Percentiles rank a stretch among this genome's conserved stretches.
These are phyloP conservation scores for Galerucella nymphaeae DNA, from an alignment of 2,888 invertebrate species.

Conservation along the genomic window DNA sequence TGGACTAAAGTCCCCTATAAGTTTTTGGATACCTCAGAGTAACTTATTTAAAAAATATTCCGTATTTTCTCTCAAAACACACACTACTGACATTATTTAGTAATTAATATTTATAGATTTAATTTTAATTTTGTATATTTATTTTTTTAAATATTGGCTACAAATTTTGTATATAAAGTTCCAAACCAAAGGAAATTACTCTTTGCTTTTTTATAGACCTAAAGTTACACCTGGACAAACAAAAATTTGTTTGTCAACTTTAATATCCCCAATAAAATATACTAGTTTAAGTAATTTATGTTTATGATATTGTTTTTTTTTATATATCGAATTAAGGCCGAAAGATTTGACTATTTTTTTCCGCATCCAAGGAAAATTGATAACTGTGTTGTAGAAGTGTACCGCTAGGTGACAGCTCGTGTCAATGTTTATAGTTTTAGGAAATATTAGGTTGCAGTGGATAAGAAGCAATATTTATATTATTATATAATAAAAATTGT, in stretches of 20 bases:
- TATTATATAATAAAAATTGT: background rate
- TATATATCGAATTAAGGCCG: background rate
- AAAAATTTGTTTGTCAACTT: background rate
- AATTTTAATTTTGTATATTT: conserved; percentile 1
- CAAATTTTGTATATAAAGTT: background rate
- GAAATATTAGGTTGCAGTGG: background rate
- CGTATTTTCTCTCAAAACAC: too few species aligned
- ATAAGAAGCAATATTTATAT: conserved; percentile 1
- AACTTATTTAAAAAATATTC: too few species aligned
- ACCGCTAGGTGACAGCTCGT: background rate
- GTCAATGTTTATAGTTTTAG: background rate
- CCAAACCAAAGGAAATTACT: background rate
- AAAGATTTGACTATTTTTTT: background rate
- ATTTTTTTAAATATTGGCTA: background rate
- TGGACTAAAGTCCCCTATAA: too few species aligned
- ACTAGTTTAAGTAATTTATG: background rate
- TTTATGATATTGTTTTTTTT: background rate
- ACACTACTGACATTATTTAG: too few species aligned
- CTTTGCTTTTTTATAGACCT: background rate
- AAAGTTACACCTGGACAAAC: background rate
- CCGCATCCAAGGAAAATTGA: background rate
- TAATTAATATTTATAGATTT: background rate
- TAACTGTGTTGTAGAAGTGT: too few species aligned
- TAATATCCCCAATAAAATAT: background rate
- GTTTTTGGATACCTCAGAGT: too few species aligned